These are phyloP conservation scores for Cinclus cinclus DNA, from an alignment of 2,113 vertebrate species.

Conservation along the genomic window DNA sequence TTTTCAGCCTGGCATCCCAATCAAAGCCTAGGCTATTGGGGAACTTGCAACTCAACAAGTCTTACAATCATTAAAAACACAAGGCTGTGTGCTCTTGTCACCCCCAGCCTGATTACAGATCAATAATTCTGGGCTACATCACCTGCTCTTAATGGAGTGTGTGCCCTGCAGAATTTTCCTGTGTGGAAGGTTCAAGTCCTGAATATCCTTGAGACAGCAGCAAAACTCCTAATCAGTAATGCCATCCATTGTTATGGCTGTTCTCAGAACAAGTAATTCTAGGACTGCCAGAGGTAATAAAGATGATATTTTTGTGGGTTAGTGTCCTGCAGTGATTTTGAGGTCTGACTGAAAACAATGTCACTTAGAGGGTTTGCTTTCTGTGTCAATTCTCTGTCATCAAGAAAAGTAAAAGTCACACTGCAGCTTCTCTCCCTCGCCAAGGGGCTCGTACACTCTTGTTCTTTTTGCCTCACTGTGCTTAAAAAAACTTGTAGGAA, in stretches of 20 bases:
- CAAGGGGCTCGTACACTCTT: rapidly evolving
- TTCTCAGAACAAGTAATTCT: neutral
- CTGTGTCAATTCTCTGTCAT: neutral
- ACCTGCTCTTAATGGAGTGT: neutral
- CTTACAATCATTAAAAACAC: neutral
- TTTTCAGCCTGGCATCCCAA: neutral
- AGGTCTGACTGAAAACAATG: neutral
- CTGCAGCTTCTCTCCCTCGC: neutral
- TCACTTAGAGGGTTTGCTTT: neutral
- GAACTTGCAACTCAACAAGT: neutral
- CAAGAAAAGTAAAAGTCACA: neutral
- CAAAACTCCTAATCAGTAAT: neutral
- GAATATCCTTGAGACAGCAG: neutral
- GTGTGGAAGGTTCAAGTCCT: neutral
- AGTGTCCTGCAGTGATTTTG: neutral
- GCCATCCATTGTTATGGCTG: neutral
- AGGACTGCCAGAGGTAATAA: neutral
- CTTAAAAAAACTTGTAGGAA: neutral
- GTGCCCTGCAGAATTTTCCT: neutral
- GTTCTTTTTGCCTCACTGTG: neutral
- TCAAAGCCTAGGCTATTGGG: neutral
- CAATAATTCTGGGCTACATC: neutral
- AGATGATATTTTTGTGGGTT: neutral
- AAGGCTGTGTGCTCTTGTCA: neutral
- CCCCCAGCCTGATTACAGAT: neutral